Base-by-base conservation (phyloP, 2,797 vertebrate species). In the Etheostoma nigrum region DNA sequence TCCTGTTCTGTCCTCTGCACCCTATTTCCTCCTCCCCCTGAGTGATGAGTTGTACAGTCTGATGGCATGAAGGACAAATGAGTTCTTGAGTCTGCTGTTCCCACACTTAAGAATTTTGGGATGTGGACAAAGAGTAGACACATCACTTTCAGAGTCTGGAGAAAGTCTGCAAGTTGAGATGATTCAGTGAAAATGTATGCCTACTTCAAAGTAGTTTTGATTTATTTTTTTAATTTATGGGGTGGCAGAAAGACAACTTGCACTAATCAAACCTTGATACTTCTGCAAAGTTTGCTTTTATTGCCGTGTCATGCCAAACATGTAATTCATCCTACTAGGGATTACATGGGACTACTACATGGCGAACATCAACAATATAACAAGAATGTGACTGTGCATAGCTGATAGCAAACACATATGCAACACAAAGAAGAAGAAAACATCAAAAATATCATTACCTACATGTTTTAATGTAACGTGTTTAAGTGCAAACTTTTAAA, bases 121-220 rank as follows among this genome's bases (percentile, higher is more conserved):
- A 12, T 21, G 42, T n/a, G 16, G 23, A 33, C 11, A 21, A 40
- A 40, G 10, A 40, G 13, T 5, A 6, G 12, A 73, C n/a, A 36
- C 4, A 2, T 36, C 25, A 36, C 23, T 23, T 18, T 4, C 5
- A 48, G 21, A 59, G 21, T 23, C 30, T 63, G 5, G 54, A 49
- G 15, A 44, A 55, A 70, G 52, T 40, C n/a, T 52, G 65, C 40
- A 68, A 45, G 40, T 55, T 14, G 23, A 63, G 5, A 36, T 48
- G 12, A n/a, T 49, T 48, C 23, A 5, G 3, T 11, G n/a, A 51
- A 25, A 60, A 33, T 48, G 42, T n/a, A 49, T 3, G 30, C 23
- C 52, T 45, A 1, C n/a, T 40, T 40, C 36, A 11, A 25, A 42
- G 49, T 4, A 13, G 27, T 42, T 44, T 42, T 42, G 4, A 40